Conservation (phyloP, 2,113 vertebrate species). For the Amphilophus citrinellus region DNA sequence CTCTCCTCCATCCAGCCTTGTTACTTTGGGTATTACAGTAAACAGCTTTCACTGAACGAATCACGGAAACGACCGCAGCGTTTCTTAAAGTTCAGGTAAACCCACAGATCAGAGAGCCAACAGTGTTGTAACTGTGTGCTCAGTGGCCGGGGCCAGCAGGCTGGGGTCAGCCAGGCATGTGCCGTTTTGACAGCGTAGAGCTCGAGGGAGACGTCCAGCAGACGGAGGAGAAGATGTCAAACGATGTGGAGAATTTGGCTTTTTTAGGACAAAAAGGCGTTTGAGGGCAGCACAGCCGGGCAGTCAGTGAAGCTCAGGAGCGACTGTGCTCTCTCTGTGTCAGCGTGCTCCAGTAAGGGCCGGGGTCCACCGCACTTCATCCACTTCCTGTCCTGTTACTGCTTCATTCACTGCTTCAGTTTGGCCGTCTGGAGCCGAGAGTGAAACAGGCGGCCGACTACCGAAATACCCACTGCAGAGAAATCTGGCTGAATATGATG, state of each 20-base stretch:
- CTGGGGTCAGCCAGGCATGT: constrained; percentile 42
- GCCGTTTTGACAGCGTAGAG: constrained; percentile 67
- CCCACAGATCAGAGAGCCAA: not conserved
- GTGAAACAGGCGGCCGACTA: constrained; percentile 51
- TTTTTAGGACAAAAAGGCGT: constrained; percentile 31
- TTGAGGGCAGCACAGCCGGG: not conserved
- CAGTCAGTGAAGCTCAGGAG: constrained; percentile 17
- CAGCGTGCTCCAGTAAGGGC: not conserved
- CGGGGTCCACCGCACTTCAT: not conserved
- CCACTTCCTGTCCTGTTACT: not conserved
- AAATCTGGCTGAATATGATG: constrained; percentile 40
- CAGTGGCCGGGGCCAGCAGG: constrained; percentile 7
- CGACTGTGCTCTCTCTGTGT: not conserved
- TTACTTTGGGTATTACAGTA: no score
- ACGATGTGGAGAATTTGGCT: constrained; percentile 60
- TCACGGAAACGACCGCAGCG: not conserved
- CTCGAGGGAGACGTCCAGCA: constrained; percentile 46
- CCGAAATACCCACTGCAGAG: constrained; percentile 54
- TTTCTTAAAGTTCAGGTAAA: not conserved
- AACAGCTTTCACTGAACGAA: not conserved
- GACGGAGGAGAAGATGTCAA: constrained; percentile 57
- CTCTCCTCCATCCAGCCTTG: no score
- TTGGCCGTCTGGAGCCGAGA: not conserved
- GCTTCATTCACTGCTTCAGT: constrained; percentile 17
- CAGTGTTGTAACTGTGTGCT: not conserved